phyloP scores from a whole-genome alignment of 2,888 invertebrate species.

The Drosophila rubida region DNA sequence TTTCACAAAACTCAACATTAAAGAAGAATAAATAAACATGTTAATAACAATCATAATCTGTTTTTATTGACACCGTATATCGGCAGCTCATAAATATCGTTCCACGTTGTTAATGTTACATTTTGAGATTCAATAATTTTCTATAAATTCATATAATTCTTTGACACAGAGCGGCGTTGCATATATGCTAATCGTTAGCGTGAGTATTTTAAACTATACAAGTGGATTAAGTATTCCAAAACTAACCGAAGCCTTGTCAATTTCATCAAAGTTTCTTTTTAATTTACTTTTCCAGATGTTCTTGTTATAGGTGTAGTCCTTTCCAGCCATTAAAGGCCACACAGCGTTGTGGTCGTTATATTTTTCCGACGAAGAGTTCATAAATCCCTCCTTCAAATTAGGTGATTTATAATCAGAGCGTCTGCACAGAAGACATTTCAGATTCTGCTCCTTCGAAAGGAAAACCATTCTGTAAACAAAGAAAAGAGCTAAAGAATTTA shows the following conservation, averaged over 20 bases:
- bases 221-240: constrained; percentile 73
- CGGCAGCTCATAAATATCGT: constrained; percentile 2
- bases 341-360: constrained; percentile 20
- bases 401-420: constrained; percentile 46
- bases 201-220: constrained; percentile 50
- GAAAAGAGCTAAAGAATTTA: not conserved
- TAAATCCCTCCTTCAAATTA: constrained; percentile 32
- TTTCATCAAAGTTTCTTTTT: constrained; percentile 72
- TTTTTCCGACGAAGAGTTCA: not conserved
- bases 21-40: constrained; percentile 80
- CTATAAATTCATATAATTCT: constrained; percentile 47
- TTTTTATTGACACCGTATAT: constrained; percentile 32
- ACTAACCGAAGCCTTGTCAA: constrained; percentile 73
- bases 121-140: constrained; percentile 7
- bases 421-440: constrained; percentile 56
- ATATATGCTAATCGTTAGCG: constrained; percentile 13
- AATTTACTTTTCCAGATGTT: constrained; percentile 67
- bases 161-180: constrained; percentile 64
- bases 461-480: constrained; percentile 52
- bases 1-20: constrained; percentile 81
- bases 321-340: constrained; percentile 42
- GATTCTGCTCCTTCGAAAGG: constrained; percentile 43
- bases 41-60: constrained; percentile 69
- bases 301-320: constrained; percentile 54
- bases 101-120: constrained; percentile 2